Conservation (phyloP, 2,888 invertebrate species). For the Eledone cirrhosa region DNA sequence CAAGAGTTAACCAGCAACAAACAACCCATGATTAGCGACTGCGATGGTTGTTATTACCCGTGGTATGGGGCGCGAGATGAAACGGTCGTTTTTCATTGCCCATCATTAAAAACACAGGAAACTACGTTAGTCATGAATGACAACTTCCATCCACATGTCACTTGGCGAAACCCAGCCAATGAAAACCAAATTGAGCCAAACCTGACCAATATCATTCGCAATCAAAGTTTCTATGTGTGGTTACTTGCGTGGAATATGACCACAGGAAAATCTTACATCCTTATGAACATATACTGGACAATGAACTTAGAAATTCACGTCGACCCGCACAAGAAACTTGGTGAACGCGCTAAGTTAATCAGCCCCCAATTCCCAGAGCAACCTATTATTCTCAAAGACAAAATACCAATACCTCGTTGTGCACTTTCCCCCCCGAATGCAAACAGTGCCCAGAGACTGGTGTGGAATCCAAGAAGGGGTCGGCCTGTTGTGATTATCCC, state of each 20-base stretch:
- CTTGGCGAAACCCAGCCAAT: conserved; percentile 65
- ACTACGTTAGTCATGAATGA: conserved; percentile 65
- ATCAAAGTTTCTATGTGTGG: conserved; percentile 67
- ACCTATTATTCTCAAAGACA: conserved; percentile 54
- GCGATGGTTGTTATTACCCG: conserved; percentile 66
- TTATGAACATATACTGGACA: conserved; percentile 61
- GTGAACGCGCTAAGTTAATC: conserved; percentile 57
- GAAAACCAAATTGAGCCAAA: conserved; percentile 59
- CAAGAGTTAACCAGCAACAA: conserved; percentile 64
- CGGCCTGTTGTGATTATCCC: conserved; percentile 61
- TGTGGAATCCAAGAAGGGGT: conserved; percentile 62
- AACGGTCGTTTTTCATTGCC: conserved; percentile 61
- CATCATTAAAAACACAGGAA: conserved; percentile 56
- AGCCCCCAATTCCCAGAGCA: conserved; percentile 56
- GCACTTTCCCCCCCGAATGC: conserved; percentile 64
- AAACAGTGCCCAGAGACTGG: conserved; percentile 64
- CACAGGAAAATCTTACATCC: conserved; percentile 58
- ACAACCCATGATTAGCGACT: conserved; percentile 66
- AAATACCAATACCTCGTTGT: conserved; percentile 58
- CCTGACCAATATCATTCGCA: conserved; percentile 62
- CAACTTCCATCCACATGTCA: conserved; percentile 67
- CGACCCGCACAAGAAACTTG: conserved; percentile 59
- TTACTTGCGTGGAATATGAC: conserved; percentile 65
- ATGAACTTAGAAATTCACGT: conserved; percentile 64
- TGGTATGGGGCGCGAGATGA: conserved; percentile 66